Conservation (phyloP, 2,113 vertebrate species). For the zebrafish (Danio rerio) region GRCz12tu NC_133196.1:23552501-23553000, state of each 20-base stretch:
- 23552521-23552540: slow-evolving; percentile 46
- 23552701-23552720: background rate
- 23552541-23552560: slow-evolving; percentile 42
- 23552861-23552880: too few relatives aligned
- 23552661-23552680: background rate
- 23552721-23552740: background rate
- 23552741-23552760: background rate
- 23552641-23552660: background rate
- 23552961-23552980: too few relatives aligned
- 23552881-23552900: too few relatives aligned
- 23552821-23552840: too few relatives aligned
- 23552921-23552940: too few relatives aligned
- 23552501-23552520: slow-evolving; percentile 28
- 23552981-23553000: too few relatives aligned
- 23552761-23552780: too few relatives aligned
- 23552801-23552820: too few relatives aligned
- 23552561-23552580: slow-evolving; percentile 26
- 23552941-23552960: too few relatives aligned
- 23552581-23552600: slow-evolving; percentile 13
- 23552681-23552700: background rate
- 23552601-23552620: background rate
- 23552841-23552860: too few relatives aligned
- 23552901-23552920: too few relatives aligned
- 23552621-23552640: background rate
- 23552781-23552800: too few relatives aligned